Base-by-base conservation (phyloP, 2,888 invertebrate genomes). In the Nomada ferruginata region DNA sequence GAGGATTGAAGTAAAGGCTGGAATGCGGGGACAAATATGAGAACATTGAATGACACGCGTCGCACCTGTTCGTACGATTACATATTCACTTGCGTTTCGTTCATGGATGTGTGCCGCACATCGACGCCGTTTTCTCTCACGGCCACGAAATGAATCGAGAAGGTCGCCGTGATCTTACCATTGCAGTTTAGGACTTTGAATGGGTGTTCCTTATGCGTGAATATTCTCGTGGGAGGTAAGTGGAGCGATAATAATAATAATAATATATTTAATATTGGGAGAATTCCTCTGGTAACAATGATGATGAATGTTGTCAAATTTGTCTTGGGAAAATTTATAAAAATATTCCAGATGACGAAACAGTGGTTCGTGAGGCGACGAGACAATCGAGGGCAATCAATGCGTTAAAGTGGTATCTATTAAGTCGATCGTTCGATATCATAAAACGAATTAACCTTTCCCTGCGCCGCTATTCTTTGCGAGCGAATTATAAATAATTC, bases 31-130 rank as follows among this genome's bases (percentile, higher is more conserved):
- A 75, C 77, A 70, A 75, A 83, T 77, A 65, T 70, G 80, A 69
- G 71, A 78, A 78, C 65, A 64, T 23, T 64, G 77, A 84, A 80
- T 79, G 84, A 79, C 74, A 84, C 76, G 71, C 59, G 55, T 77
- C 75, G 77, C 84, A 85, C 84, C 83, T 83, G 84, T 85, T 85
- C 66, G 53, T 26, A 36, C 50, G 84, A 83, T 85, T 78, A 68
- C 76, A 69, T 74, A 63, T 79, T 82, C 76, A 44, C 55, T 64
- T 64, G 70, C 74, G 53, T 80, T 69, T 76, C 23, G 55, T 23
- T 18, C 20, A 59, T 44, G 26, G 44, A 73, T 52, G 61, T 78
- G 29, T 53, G 66, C 72, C 26, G 26, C 55, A 50, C 70, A 5
- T 52, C 5, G 26, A 9, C 53, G 13, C 4, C 18, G 60, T 70